phyloP scores from a whole-genome alignment of 2,797 vertebrate genomes.

The Pangasius mekongensis region DNA sequence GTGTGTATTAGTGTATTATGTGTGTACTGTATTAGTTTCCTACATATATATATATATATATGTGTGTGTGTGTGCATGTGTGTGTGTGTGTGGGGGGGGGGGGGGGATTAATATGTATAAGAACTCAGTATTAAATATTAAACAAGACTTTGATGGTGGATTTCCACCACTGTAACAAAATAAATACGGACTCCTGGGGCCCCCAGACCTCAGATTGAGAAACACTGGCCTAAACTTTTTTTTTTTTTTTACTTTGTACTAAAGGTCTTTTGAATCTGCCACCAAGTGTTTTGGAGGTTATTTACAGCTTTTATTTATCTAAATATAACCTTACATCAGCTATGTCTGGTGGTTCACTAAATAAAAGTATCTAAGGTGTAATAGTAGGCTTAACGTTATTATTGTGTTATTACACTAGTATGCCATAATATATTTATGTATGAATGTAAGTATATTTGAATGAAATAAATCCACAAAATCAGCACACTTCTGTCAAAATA shows the following conservation, averaged over 20 bases:
- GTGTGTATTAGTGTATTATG: too few relatives aligned
- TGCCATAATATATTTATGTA: neutral
- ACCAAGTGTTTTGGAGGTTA: neutral
- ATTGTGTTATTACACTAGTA: neutral
- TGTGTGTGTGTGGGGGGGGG: too few relatives aligned
- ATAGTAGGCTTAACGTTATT: neutral
- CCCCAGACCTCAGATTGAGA: neutral
- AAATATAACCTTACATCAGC: neutral
- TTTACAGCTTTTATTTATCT: neutral
- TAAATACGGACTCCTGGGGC: neutral
- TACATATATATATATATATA: too few relatives aligned
- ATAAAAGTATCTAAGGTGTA: neutral
- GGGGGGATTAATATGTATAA: neutral
- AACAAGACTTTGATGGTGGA: neutral
- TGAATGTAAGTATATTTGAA: neutral
- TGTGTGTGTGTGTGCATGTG: too few relatives aligned
- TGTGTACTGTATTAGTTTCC: too few relatives aligned
- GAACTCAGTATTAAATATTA: neutral
- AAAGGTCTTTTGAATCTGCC: too few relatives aligned
- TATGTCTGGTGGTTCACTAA: neutral
- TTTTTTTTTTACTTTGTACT: neutral
- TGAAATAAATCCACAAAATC: neutral
- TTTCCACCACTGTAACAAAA: neutral
- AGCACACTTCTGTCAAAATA: conserved; percentile 56
- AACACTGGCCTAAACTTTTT: neutral